Percentiles rank a stretch among this genome's conserved stretches.
Evolutionary conservation across 2,113 vertebrate genomes (phyloP).

Genomic region (Strix uralensis): DNA sequence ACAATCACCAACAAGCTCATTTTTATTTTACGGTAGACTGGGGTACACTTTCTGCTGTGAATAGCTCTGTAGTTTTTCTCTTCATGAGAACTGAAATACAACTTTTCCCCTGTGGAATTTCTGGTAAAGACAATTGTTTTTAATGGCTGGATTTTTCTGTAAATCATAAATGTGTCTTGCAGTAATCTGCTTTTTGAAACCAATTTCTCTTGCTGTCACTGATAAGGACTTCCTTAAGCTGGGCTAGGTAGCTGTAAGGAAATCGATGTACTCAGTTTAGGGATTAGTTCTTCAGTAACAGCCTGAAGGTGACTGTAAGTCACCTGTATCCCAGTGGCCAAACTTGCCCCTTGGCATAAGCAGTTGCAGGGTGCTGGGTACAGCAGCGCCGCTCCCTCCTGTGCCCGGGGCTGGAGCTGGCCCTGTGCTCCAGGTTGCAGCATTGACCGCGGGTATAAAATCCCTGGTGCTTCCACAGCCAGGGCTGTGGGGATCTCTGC

Average conservation of each 20-base stretch:
- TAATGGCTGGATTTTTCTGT: constrained; percentile 29
- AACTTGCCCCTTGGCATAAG: background rate
- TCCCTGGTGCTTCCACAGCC: background rate
- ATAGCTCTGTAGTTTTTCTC: constrained; percentile 42
- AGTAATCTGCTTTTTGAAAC: constrained; percentile 49
- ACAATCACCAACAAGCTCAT: background rate
- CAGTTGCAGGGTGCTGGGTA: background rate
- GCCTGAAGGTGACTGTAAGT: background rate
- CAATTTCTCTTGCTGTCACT: background rate
- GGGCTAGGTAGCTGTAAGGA: background rate
- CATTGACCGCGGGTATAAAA: rapidly evolving
- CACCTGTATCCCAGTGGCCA: background rate
- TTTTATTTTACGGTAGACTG: background rate
- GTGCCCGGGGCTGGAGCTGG: background rate
- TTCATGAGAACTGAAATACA: constrained; percentile 31
- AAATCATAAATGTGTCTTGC: background rate
- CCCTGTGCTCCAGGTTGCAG: background rate
- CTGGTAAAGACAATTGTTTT: constrained; percentile 35
- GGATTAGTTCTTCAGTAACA: background rate
- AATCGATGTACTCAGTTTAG: background rate
- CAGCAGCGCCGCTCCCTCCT: background rate
- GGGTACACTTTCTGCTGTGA: constrained; percentile 11
- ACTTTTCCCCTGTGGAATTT: constrained; percentile 53
- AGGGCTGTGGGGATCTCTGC: background rate
- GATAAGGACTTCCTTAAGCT: background rate